Percentiles rank a stretch among this genome's conserved stretches.
Evolutionary conservation across 1,140 invertebrate species (phyloP).

Genomic region (Planococcus citri): DNA sequence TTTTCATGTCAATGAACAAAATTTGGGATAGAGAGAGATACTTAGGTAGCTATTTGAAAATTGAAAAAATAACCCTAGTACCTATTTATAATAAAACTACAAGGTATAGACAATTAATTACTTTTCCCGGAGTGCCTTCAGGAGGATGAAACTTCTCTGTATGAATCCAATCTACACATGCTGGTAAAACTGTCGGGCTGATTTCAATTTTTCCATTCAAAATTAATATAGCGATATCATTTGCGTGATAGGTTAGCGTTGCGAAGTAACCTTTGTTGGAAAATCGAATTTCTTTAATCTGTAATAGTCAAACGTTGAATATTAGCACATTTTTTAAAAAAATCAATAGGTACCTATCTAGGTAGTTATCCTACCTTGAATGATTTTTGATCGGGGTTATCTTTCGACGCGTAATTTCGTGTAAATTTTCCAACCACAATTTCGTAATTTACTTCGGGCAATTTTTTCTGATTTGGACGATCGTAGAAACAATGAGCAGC

Average conservation of each 20-base stretch:
- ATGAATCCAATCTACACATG: neutral
- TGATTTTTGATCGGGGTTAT: neutral
- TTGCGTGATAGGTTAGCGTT: neutral
- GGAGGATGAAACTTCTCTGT: neutral
- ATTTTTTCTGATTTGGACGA: neutral
- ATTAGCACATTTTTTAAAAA: too few species aligned
- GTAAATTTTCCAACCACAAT: neutral
- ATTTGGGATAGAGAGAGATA: too few species aligned
- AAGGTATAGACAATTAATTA: neutral
- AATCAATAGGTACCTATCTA: neutral
- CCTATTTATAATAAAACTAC: too few species aligned
- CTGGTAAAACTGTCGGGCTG: neutral
- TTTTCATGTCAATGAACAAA: too few species aligned
- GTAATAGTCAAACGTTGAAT: neutral
- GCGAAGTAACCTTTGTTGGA: neutral
- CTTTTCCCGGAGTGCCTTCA: neutral
- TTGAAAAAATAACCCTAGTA: too few species aligned
- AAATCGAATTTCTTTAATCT: neutral
- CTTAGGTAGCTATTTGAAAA: too few species aligned
- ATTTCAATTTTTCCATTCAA: neutral
- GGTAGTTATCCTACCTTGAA: neutral
- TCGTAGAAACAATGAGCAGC: conserved; percentile 1
- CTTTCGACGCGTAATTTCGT: neutral
- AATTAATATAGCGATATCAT: neutral
- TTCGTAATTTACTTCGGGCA: neutral